Evolutionary conservation across 2,797 vertebrate species (phyloP).

Genomic region (Acanthiza pusilla): DNA sequence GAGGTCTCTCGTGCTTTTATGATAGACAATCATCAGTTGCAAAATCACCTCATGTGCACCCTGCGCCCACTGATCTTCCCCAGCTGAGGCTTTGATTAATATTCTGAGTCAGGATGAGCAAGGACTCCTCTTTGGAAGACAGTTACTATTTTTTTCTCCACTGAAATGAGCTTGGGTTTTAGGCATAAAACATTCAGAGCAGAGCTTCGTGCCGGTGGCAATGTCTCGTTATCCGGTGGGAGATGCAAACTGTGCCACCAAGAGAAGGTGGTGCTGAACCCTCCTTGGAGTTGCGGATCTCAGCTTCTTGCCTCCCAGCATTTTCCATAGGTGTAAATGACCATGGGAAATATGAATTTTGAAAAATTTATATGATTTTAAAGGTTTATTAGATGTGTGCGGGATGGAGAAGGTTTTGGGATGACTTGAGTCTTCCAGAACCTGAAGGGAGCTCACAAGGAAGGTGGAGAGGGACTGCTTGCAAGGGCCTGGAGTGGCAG

Average conservation of each 20-base stretch:
- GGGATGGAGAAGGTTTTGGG: not conserved
- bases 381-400: rapidly evolving
- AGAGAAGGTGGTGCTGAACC: not conserved
- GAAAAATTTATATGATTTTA: not conserved
- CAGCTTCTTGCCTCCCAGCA: not conserved
- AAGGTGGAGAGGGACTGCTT: not conserved
- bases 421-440: not conserved
- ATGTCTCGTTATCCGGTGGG: rapidly evolving
- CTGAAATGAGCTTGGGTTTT: not conserved
- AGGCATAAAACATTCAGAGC: not conserved
- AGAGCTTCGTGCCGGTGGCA: not conserved
- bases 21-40: not conserved
- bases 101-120: not conserved
- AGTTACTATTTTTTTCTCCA: not conserved
- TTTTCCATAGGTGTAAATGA: not conserved
- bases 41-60: not conserved
- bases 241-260: not conserved
- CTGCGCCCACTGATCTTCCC: not conserved
- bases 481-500: not conserved
- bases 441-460: not conserved
- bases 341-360: not conserved
- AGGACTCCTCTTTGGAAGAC: not conserved
- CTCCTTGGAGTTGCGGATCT: not conserved
- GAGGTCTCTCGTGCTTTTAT: not conserved
- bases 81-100: not conserved